Conservation (phyloP, 2,797 vertebrate species). For the Schizopygopsis pylzovi region DNA sequence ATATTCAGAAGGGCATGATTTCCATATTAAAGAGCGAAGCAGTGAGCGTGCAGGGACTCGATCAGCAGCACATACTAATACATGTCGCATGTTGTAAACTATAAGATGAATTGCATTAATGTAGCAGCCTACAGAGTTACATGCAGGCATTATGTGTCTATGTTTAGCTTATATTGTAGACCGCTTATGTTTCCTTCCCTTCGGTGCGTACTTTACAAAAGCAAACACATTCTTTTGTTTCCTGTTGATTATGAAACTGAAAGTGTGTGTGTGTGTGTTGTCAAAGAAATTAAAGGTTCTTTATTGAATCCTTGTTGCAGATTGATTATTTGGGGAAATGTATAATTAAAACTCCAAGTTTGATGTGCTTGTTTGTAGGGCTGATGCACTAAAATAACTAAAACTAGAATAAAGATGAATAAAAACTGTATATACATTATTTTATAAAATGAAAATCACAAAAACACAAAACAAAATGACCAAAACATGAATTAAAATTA, state of each 20-base stretch:
- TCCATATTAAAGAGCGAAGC: conserved; percentile 1
- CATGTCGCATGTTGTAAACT: not conserved
- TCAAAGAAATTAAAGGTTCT: not conserved
- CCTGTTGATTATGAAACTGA: not conserved
- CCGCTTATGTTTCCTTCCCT: not conserved
- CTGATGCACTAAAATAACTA: not conserved
- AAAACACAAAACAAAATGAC: not conserved
- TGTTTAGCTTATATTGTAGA: not conserved
- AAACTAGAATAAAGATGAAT: not conserved
- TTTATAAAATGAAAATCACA: not conserved
- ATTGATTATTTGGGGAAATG: too few species aligned
- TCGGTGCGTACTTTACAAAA: not conserved
- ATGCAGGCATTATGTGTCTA: not conserved
- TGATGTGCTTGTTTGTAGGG: not conserved
- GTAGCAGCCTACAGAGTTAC: not conserved
- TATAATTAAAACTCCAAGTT: too few species aligned
- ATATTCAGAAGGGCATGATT: not conserved
- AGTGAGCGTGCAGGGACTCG: not conserved
- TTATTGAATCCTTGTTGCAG: not conserved
- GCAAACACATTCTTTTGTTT: not conserved
- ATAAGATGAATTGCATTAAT: not conserved
- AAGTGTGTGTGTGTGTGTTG: not conserved
- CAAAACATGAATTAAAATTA: too few species aligned
- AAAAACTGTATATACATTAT: too few species aligned
- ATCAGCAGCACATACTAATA: not conserved